Evolutionary conservation across 2,113 vertebrate species (phyloP), one percentile per base, ranked within the genome.

Genomic region (Nothoprocta perdicaria): DNA sequence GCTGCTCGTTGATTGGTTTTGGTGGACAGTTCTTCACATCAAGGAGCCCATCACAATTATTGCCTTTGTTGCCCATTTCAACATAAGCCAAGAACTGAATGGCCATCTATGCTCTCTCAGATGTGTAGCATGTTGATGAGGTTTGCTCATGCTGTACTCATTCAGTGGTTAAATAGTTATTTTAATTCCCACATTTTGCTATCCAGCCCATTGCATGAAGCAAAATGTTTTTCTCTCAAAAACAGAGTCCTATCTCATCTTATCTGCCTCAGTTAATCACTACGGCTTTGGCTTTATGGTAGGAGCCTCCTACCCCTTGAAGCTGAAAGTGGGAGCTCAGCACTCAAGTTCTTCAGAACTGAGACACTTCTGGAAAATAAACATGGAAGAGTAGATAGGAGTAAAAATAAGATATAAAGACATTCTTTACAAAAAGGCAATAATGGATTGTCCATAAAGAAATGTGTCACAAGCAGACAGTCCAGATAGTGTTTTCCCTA

Each of bases 11-110:
- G 82, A 53, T 17, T 67, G 65, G 12, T 31, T 90, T n/a, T 90
- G 77, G 80, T 93, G 92, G 85, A 57, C 87, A 29, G 74, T 6
- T 74, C 84, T 85, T 80, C 81, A 68, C 87, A 83, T 45, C 79
- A 60, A 89, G 91, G 57, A 91, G 57, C 43, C 57, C 79, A 67
- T 57, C 63, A 78, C 72, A 92, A 78, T 89, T 57, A 93, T 1
- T 0, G 0, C 61, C 69, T 92, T 94, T 94, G 87, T 80, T 86
- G 87, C 81, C 7, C 5, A 57, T 16, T 23, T 78, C 73, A 76
- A 48, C 0, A 0, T 3, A 57, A 92, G 57, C 72, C 76, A 88
- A 65, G 48, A 88, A 84, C 46, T 78, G 68, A 84, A 75, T 0
- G 12, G 57, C 84, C 57, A 93, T 53, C 73, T 71, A 65, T 65